Base-by-base conservation (phyloP, 1,140 invertebrate species). In the Bombus sylvicola region DNA sequence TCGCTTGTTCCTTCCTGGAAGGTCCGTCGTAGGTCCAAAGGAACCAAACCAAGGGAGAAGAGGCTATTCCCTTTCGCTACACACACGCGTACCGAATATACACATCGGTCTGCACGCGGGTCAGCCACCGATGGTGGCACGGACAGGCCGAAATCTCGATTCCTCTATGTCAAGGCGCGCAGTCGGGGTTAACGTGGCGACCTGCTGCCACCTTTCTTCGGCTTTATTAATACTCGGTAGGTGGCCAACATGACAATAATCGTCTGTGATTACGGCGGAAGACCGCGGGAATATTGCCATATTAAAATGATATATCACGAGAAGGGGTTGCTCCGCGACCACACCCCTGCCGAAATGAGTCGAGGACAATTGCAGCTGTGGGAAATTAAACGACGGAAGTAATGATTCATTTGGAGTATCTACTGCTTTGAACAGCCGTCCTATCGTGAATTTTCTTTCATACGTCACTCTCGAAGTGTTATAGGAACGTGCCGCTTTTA, bases 221-320 rank as follows among this genome's bases (percentile, higher is more conserved):
- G 89, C 85, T 90, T 93, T 92, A 93, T 93, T 93, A 92, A 93
- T 92, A 92, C 91, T 76, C 92, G 89, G 92, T 92, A 89, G 92
- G 92, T 92, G 89, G 88, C 87, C 85, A 76, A 84, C 85, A 81
- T 81, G 89, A 90, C 88, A 90, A 90, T 89, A 90, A 90, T 87
- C 88, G 88, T 22, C 43, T 53, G 78, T 90, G 88, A 90, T 90
- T 90, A 90, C 79, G 69, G 78, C 47, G 81, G 74, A 89, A 87
- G 85, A 83, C 72, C 80, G 47, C 78, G 53, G 77, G 86, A 89
- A 89, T 89, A 89, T 89, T 87, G 85, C 71, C 71, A 85, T 79
- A 83, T 89, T 89, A 89, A 86, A 89, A 77, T 89, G 88, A 89
- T 89, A 89, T 83, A 87, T 76, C 57, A 53, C 69, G 59, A 47